Percentiles rank a stretch among this genome's conserved stretches.
Evolutionary conservation across 92 coral and sea anemone species (phyloP).

Genomic region (Chrysogorgia sp.): DNA sequence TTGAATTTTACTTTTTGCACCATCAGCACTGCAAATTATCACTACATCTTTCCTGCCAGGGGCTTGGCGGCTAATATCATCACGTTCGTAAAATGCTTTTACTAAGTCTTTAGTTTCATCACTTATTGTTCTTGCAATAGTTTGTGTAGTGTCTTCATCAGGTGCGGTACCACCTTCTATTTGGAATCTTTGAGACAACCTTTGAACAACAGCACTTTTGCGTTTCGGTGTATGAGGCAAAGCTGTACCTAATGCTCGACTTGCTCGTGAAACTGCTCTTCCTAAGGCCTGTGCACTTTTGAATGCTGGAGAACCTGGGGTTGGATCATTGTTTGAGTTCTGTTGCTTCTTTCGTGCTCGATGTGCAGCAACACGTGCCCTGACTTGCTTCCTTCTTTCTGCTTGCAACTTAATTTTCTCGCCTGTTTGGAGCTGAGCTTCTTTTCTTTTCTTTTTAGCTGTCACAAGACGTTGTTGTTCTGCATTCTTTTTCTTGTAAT

Average conservation of each 20-base stretch:
- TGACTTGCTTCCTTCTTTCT: too few relatives aligned
- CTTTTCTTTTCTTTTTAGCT: constrained; percentile 48
- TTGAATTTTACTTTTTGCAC: too few relatives aligned
- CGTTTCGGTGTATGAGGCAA: constrained; percentile 45
- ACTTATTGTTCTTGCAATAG: constrained; percentile 51
- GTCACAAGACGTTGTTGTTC: constrained; percentile 45
- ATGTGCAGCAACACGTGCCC: constrained; percentile 48
- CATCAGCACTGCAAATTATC: too few relatives aligned
- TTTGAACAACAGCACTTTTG: constrained; percentile 48
- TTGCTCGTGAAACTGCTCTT: constrained; percentile 51
- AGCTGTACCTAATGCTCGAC: too few relatives aligned
- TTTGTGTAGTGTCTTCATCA: constrained; percentile 46
- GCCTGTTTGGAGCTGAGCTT: too few relatives aligned
- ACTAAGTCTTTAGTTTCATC: too few relatives aligned
- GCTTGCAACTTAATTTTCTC: too few relatives aligned
- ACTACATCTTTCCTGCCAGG: too few relatives aligned
- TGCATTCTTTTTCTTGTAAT: constrained; percentile 48
- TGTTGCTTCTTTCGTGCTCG: constrained; percentile 49
- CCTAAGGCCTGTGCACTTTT: constrained; percentile 57
- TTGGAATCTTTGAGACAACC: constrained; percentile 51
- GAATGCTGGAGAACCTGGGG: too few relatives aligned
- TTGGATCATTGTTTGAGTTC: constrained; percentile 49
- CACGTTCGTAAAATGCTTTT: too few relatives aligned
- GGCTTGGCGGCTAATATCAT: too few relatives aligned
- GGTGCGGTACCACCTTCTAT: constrained; percentile 52